Base-by-base conservation (phyloP, 1,140 invertebrate species). In the Paraescarpia echinospica region DNA sequence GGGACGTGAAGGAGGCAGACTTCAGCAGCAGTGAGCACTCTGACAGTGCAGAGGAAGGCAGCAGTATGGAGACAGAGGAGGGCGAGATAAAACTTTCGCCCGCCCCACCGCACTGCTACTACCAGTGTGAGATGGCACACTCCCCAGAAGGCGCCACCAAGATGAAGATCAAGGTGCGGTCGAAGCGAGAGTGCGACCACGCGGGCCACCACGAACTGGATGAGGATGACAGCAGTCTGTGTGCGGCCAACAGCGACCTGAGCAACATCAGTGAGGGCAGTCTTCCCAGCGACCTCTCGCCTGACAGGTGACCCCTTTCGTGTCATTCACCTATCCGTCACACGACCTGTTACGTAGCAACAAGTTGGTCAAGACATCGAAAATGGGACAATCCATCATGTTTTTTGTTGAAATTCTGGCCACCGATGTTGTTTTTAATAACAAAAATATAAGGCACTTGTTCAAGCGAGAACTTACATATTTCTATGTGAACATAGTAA, bases 91-190 rank as follows among this genome's bases (percentile, higher is more conserved):
- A 92, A 92, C 31, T 89, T 22, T 91, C 89, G n/a, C 89, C 89
- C 35, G 33, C 89, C 48, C 92, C 89, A 34, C 33, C n/a, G n/a
- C 92, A 33, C n/a, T 33, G 89, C 33, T 59, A 92, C 35, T 59
- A 92, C 77, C 59, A 77, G n/a, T 48, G 34, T 27, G 51, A 92
- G 33, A 35, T 88, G 92, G 89, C 48, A 5, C 41, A 51, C 35
- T 88, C 89, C 8, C 88, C 89, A 51, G 92, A 92, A 14, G 89
- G 88, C 2, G 92, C 51, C 59, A 77, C 33, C 27, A 91, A 89
- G 51, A 48, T 89, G 92, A 92, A 89, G 92, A 92, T 88, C 89
- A 93, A 93, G 92, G 93, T 90, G 92, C 89, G 33, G 91, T 31
- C 48, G 89, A 92, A 90, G 77, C 89, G 89, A 35, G 34, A 31